Evolutionary conservation across 1,140 invertebrate species (phyloP), one percentile per base, ranked within the genome.

Genomic region (Lepidurus arcticus): DNA sequence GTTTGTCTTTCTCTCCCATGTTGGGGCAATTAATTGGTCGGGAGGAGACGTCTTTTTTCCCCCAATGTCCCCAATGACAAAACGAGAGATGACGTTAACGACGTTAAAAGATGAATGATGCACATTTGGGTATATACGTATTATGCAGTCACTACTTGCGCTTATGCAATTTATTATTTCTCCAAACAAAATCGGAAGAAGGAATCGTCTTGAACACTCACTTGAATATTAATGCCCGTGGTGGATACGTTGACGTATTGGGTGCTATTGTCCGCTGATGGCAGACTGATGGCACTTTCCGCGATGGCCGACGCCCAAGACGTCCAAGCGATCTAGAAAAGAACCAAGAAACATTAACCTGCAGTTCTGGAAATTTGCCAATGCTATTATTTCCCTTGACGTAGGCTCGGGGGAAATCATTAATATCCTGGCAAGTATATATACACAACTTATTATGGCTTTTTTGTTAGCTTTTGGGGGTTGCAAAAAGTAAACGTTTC

Each of bases 281-380:
- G 16, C 45, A 47, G 16, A 47, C 45, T 47, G 45, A 47, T 47
- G 45, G 45, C 45, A 47, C 45, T 47, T 47, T 0, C 16, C 13
- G 16, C 53, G 53, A 65, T 65, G 53, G 53, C 53, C 53, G 53
- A 65, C 53, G 53, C 53, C 53, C 53, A 65, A 65, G 53, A 65
- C 53, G 53, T 65, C 53, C 53, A 65, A 21, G 53, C 53, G 53
- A 65, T 65, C 53, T 65, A 65, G 16, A 65, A 65, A 65, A 65
- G 53, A 65, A 21, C 10, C 45, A 47, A 47, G 16, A 65, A 65
- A 65, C 53, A 16, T 65, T 65, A 65, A 65, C 8, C 6, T 47
- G n/a, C 45, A 47, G 10, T 47, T 47, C 16, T 65, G 53, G 13
- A 16, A 21, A 9, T 9, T 65, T 65, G 8, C 6, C 9, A 65